Evolutionary conservation across 1,140 invertebrate species (phyloP).

Genomic region (Nautilus pompilius): DNA sequence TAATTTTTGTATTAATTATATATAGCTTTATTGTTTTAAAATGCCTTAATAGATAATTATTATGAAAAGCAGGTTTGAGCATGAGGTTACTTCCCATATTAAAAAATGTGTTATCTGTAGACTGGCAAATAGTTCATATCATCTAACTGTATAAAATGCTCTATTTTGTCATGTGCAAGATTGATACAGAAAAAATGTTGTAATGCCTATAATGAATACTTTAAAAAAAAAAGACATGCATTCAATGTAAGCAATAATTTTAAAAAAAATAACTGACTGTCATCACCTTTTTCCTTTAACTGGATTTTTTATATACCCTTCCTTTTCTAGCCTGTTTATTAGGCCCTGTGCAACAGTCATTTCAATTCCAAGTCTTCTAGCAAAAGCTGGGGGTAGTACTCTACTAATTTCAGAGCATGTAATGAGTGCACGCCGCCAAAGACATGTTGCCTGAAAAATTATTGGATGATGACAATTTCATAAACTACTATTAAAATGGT

Average conservation of each 20-base stretch:
- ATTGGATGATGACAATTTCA: background rate
- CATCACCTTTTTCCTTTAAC: slow-evolving; percentile 19
- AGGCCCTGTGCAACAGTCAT: slow-evolving; percentile 47
- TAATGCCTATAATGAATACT: background rate
- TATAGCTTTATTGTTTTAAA: too few relatives aligned
- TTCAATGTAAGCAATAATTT: background rate
- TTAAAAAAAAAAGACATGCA: background rate
- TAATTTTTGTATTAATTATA: too few relatives aligned
- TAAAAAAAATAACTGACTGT: background rate
- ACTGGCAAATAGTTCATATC: background rate
- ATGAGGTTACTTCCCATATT: too few relatives aligned
- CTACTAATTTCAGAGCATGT: slow-evolving; percentile 37
- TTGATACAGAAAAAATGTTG: background rate
- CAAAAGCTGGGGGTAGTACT: slow-evolving; percentile 34
- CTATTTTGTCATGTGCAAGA: background rate
- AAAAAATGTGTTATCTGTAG: too few relatives aligned
- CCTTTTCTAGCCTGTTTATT: slow-evolving; percentile 47
- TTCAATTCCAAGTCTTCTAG: slow-evolving; percentile 44
- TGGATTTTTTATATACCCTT: slow-evolving; percentile 40
- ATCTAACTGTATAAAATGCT: background rate
- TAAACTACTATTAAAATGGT: too few relatives aligned
- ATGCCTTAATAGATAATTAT: too few relatives aligned
- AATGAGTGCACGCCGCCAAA: slow-evolving; percentile 46
- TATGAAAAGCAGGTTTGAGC: too few relatives aligned
- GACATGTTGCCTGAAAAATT: slow-evolving; percentile 42